Base-by-base conservation (phyloP, 2,113 vertebrate genomes). In the Corythaixoides concolor region DNA sequence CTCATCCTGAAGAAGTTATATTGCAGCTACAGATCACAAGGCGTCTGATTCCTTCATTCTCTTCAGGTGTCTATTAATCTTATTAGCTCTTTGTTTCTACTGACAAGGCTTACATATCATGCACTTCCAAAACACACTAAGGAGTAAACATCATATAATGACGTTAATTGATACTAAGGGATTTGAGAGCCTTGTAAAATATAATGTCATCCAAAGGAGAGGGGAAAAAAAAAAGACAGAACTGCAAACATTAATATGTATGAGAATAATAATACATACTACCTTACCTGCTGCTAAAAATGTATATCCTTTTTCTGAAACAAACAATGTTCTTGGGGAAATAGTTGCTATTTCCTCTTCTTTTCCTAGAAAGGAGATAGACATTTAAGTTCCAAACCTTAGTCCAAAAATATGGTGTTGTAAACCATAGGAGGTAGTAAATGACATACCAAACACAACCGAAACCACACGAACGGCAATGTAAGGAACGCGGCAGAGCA, bases 241-340 rank as follows among this genome's bases (percentile, higher is more conserved):
- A 69, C 32, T 37, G n/a, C 4, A 0, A 85, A 53, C 18, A 75
- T 53, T 35, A 88, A 67, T 75, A 82, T 35, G 23, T 15, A 91
- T 81, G 56, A 87, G 58, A 84, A 81, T 8, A 88, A 20, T 67
- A 90, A 75, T 22, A 59, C 21, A 50, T 21, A n/a, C 7, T 67
- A 33, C 41, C 79, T 92, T 93, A 99, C 99, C 99, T 98, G 99
- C 99, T 95, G 99, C 97, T 22, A 99, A 97, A 97, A 99, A 99
- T 3, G 97, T 98, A 96, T 96, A 98, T 49, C 98, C 99, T 28
- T 98, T 74, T 30, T 88, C 97, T 49, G 99, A 97, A 81, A 99
- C 87, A 96, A 99, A 99, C 97, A 98, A 88, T 19, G 98, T 95
- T 58, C 99, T 98, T 18, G 99, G 99, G 85, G 98, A 99, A 88